Evolutionary conservation across 2,888 invertebrate species (phyloP).

Genomic region (Drosophila recens): DNA sequence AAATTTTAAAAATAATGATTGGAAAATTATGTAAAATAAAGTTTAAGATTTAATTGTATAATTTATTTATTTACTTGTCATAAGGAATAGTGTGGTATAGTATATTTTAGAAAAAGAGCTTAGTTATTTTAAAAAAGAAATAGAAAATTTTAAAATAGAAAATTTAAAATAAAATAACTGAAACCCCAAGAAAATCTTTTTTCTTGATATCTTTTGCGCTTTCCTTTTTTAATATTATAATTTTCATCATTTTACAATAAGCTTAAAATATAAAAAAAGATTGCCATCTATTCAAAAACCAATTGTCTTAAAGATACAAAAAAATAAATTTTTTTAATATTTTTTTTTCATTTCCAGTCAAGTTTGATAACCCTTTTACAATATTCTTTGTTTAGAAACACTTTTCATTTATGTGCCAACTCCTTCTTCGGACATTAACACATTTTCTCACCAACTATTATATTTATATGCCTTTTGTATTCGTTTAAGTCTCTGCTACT

Average conservation of each 20-base stretch:
- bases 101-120: too few species aligned
- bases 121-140: too few species aligned
- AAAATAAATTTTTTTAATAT: neutral
- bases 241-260: too few species aligned
- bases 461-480: conserved; percentile 19
- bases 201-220: too few species aligned
- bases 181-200: too few species aligned
- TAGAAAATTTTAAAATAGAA: too few species aligned
- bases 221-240: too few species aligned
- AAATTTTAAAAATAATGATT: neutral
- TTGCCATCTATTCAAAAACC: neutral
- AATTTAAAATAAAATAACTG: too few species aligned
- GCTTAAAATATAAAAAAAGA: neutral
- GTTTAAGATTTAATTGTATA: neutral
- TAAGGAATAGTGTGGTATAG: too few species aligned
- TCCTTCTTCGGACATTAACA: neutral
- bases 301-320: neutral
- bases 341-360: too few species aligned
- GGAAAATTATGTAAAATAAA: neutral
- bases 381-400: conserved; percentile 3
- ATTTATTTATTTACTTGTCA: neutral
- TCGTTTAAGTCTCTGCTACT: conserved; percentile 7
- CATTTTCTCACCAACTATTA: conserved; percentile 10
- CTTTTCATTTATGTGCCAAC: conserved; percentile 12
- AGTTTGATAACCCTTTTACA: neutral